Evolutionary conservation across 2,888 invertebrate genomes (phyloP).

Genomic region (Sinhomidia bicolor): DNA sequence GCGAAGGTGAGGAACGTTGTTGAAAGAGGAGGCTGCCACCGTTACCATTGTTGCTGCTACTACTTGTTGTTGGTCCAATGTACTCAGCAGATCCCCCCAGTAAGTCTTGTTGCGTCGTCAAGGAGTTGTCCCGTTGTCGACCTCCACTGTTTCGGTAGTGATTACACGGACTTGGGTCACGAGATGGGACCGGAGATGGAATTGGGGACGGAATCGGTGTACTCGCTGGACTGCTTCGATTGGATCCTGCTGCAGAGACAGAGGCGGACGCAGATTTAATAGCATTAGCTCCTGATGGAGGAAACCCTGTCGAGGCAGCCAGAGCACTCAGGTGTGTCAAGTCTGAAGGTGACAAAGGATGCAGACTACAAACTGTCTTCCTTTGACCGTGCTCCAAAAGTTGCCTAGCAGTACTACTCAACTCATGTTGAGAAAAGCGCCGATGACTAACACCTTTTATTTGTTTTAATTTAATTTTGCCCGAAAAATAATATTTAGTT

Average conservation of each 20-base stretch:
- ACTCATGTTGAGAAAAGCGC: slow-evolving; percentile 79
- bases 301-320: slow-evolving; percentile 75
- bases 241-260: slow-evolving; percentile 75
- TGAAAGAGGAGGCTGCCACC: slow-evolving; percentile 33
- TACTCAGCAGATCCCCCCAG: slow-evolving; percentile 58
- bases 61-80: slow-evolving; percentile 57
- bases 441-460: slow-evolving; percentile 73
- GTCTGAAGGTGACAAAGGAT: slow-evolving; percentile 81
- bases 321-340: slow-evolving; percentile 79
- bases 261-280: slow-evolving; percentile 74
- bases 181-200: slow-evolving; percentile 78
- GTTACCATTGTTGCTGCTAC: slow-evolving; percentile 9
- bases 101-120: slow-evolving; percentile 42
- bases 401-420: slow-evolving; percentile 72
- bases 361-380: slow-evolving; percentile 81
- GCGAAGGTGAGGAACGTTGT: slow-evolving; percentile 58
- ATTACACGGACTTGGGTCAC: slow-evolving; percentile 79
- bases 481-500: not conserved
- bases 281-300: slow-evolving; percentile 61
- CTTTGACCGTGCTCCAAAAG: slow-evolving; percentile 80
- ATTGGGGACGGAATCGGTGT: slow-evolving; percentile 76
- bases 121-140: slow-evolving; percentile 60
- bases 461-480: not conserved
- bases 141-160: slow-evolving; percentile 44
- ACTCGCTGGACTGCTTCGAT: slow-evolving; percentile 76